These are phyloP conservation scores for Invenusta paracnida DNA, from an alignment of 2,888 invertebrate genomes.

Conservation along the genomic window DNA sequence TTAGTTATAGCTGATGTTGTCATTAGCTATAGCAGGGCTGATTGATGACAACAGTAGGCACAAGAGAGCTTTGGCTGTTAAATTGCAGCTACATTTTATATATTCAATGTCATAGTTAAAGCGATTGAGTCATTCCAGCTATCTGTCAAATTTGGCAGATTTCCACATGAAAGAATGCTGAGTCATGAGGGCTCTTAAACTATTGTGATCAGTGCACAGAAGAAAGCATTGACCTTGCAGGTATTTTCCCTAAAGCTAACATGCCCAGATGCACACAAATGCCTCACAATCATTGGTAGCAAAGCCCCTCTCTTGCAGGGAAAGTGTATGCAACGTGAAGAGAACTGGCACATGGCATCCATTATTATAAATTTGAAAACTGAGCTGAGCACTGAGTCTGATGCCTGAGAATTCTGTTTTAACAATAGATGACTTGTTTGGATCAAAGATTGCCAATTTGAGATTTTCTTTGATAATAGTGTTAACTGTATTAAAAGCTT, in stretches of 20 bases:
- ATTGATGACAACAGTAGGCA: background rate
- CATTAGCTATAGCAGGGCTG: background rate
- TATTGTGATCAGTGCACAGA: background rate
- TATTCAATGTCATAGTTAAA: too few relatives aligned
- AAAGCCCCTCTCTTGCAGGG: background rate
- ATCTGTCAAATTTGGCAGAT: slow-evolving; percentile 5
- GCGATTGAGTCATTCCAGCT: background rate
- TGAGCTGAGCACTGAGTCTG: background rate
- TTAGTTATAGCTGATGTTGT: background rate
- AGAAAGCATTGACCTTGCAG: background rate
- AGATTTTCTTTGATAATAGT: background rate
- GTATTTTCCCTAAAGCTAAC: background rate
- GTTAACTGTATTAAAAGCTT: too few relatives aligned
- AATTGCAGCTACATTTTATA: too few relatives aligned
- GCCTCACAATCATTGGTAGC: background rate
- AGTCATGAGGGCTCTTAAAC: background rate
- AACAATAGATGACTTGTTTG: background rate
- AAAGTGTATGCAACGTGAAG: background rate
- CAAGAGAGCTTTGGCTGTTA: background rate
- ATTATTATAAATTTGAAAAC: background rate
- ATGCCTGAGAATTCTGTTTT: background rate
- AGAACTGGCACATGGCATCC: background rate
- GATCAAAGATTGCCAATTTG: background rate
- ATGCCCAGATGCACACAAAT: background rate
- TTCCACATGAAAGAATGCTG: background rate